Conservation (phyloP, 2,797 vertebrate species). For the Parauchenoglanis punctatus region DNA sequence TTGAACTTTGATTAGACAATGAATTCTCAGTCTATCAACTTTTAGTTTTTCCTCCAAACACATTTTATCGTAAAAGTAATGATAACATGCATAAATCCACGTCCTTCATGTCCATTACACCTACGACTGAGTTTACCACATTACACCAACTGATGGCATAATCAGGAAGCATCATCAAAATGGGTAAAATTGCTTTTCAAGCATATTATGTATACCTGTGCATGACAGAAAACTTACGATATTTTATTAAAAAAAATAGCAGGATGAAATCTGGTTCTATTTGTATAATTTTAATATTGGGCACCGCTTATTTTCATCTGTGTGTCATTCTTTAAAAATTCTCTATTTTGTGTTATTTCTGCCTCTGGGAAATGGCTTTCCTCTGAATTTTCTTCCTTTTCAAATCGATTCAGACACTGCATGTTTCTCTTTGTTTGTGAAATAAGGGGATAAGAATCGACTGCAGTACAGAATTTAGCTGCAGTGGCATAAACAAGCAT, state of each 20-base stretch:
- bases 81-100: no score
- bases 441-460: conserved; percentile 40
- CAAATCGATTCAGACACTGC: conserved; percentile 24
- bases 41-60: no score
- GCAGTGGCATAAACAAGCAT: conserved; percentile 50
- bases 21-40: no score
- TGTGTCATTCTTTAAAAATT: conserved; percentile 7
- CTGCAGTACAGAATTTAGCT: conserved; percentile 28
- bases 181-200: neutral
- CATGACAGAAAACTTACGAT: neutral
- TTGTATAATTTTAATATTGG: neutral
- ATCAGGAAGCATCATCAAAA: no score
- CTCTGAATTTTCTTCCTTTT: conserved; percentile 23
- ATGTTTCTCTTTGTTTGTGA: conserved; percentile 46
- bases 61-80: no score
- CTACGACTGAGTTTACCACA: no score
- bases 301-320: neutral
- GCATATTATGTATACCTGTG: neutral
- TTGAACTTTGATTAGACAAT: no score
- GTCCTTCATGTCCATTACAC: no score
- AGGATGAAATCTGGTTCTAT: neutral
- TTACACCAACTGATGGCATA: no score
- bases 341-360: conserved; percentile 27
- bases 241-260: neutral
- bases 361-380: neutral